A percentile compares a stretch with the other conserved stretches of the same genome.
phyloP scores from a whole-genome alignment of 2,888 invertebrate species.

The Trisateles emortualis region DNA sequence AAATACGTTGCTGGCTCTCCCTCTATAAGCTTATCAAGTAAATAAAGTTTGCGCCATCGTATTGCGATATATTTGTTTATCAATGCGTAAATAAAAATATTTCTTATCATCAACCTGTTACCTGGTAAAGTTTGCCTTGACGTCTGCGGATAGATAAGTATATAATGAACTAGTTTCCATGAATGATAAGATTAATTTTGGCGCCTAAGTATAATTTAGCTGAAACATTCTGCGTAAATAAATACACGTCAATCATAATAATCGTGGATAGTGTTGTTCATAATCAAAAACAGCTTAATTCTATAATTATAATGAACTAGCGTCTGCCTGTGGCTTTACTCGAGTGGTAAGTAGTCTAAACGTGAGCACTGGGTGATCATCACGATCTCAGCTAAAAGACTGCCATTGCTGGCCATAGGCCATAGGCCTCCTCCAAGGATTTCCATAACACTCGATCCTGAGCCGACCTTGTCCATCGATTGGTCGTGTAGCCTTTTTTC shows the following conservation, averaged over 20 bases:
- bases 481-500: too few relatives aligned
- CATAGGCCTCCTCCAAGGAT: too few relatives aligned
- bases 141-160: constrained; percentile 55
- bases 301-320: neutral
- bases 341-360: too few relatives aligned
- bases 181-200: constrained; percentile 71
- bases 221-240: constrained; percentile 37
- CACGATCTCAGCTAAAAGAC: too few relatives aligned
- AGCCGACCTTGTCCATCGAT: too few relatives aligned
- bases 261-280: neutral
- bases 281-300: neutral
- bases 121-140: constrained; percentile 58
- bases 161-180: constrained; percentile 73
- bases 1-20: too few relatives aligned
- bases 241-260: constrained; percentile 7
- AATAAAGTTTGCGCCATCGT: constrained; percentile 54
- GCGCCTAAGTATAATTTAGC: constrained; percentile 58
- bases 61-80: constrained; percentile 57
- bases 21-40: constrained; percentile 55
- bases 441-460: too few relatives aligned
- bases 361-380: too few relatives aligned
- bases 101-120: constrained; percentile 60
- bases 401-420: too few relatives aligned
- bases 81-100: constrained; percentile 55
- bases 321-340: too few relatives aligned